Evolutionary conservation across 1,140 invertebrate genomes (phyloP).

Genomic region (Trichomalopsis sarcophagae): DNA sequence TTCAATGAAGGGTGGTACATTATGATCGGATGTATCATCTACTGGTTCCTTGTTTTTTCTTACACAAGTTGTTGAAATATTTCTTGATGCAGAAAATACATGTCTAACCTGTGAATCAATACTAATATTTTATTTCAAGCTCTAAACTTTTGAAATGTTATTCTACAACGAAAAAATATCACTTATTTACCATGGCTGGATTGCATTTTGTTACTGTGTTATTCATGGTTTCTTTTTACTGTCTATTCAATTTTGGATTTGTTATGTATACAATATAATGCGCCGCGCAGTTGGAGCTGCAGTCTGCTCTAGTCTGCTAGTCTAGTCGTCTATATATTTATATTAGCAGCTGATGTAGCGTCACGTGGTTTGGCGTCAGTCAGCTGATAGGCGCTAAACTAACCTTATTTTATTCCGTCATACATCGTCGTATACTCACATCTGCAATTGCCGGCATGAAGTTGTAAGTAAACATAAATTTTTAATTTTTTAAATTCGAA

Average conservation of each 20-base stretch:
- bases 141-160: background rate
- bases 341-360: too few species aligned
- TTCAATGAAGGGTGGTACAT: conserved; percentile 70
- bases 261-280: too few species aligned
- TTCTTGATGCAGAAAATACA: conserved; percentile 29
- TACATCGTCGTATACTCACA: too few species aligned
- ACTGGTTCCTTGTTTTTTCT: conserved; percentile 52
- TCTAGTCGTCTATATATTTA: too few species aligned
- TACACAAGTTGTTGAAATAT: conserved; percentile 53
- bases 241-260: too few species aligned
- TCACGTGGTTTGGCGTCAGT: too few species aligned
- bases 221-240: background rate
- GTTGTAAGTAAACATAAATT: background rate
- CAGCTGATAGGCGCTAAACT: background rate
- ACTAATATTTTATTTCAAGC: background rate
- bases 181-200: background rate
- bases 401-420: background rate
- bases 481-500: background rate
- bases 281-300: too few species aligned
- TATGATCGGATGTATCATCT: conserved; percentile 56
- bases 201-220: background rate
- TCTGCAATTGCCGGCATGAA: background rate
- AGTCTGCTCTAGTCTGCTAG: too few species aligned
- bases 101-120: conserved; percentile 43
- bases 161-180: background rate